A percentile compares a stretch with the other conserved stretches of the same genome.
These are phyloP conservation scores for Antheraea yamamai DNA, from an alignment of 2,888 invertebrate species.

Conservation along the genomic window DNA sequence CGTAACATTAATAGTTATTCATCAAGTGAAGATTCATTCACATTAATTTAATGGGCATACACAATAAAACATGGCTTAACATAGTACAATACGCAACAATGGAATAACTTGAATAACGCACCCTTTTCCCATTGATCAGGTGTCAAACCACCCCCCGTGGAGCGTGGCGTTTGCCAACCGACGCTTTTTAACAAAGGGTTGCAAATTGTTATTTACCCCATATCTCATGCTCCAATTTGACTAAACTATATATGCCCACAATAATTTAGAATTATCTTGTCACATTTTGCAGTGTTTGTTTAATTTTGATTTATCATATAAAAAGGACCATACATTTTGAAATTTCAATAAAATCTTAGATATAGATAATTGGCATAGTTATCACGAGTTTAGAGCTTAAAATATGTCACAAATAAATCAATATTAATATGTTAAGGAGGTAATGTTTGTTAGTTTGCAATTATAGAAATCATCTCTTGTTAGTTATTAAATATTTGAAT, in stretches of 20 bases:
- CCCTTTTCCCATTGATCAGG: constrained; percentile 63
- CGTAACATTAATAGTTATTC: constrained; percentile 9
- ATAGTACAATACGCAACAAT: constrained; percentile 34
- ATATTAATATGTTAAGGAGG: neutral
- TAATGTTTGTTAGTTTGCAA: neutral
- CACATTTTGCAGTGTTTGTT: constrained; percentile 29
- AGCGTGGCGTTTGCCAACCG: constrained; percentile 55
- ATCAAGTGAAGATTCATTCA: constrained; percentile 16
- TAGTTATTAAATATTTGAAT: too few species aligned
- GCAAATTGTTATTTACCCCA: constrained; percentile 79
- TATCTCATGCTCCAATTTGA: constrained; percentile 69
- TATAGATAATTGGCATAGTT: neutral
- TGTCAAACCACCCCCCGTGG: constrained; percentile 54
- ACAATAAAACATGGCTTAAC: constrained; percentile 16
- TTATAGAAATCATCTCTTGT: too few species aligned
- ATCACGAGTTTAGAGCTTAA: neutral
- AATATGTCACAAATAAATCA: neutral
- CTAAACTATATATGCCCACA: constrained; percentile 68
- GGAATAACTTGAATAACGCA: constrained; percentile 36
- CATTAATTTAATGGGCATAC: constrained; percentile 11
- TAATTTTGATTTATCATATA: constrained; percentile 1
- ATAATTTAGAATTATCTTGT: constrained; percentile 78
- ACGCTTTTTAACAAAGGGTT: constrained; percentile 71
- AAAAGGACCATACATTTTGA: neutral
- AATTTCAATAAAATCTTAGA: neutral